Conservation (phyloP, 2,113 vertebrate species). For the Elachura formosa region DNA sequence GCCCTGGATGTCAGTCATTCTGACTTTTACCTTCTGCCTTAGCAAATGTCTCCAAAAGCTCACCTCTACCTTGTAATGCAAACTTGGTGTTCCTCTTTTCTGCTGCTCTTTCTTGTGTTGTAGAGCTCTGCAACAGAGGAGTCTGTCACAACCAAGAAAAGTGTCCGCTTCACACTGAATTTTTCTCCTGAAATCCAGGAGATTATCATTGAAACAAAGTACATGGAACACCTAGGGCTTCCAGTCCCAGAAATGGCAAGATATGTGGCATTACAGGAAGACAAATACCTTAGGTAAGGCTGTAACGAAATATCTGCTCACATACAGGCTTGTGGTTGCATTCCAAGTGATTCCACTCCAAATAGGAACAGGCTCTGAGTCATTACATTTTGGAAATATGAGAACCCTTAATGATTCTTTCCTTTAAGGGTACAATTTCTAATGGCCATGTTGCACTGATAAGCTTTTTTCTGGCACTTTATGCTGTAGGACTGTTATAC, state of each 20-base stretch:
- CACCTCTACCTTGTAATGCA: not conserved
- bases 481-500: not conserved
- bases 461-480: not conserved
- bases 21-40: not conserved
- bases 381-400: not conserved
- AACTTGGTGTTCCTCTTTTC: not conserved
- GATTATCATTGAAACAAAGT: slow-evolving; percentile 82
- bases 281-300: slow-evolving; percentile 78
- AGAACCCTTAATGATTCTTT: not conserved
- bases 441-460: not conserved
- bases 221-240: slow-evolving; percentile 80
- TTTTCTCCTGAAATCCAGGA: slow-evolving; percentile 80
- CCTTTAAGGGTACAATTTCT: not conserved
- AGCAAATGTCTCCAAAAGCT: not conserved
- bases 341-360: not conserved
- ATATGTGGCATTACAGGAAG: slow-evolving; percentile 81
- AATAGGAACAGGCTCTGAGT: not conserved
- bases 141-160: not conserved
- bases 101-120: not conserved
- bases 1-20: not conserved
- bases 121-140: slow-evolving; percentile 29
- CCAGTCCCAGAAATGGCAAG: slow-evolving; percentile 73
- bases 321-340: not conserved
- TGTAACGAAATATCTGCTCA: not conserved
- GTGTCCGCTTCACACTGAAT: slow-evolving; percentile 71